phyloP scores from a whole-genome alignment of 2,888 invertebrate species.

The Ptychoptera contaminata region DNA sequence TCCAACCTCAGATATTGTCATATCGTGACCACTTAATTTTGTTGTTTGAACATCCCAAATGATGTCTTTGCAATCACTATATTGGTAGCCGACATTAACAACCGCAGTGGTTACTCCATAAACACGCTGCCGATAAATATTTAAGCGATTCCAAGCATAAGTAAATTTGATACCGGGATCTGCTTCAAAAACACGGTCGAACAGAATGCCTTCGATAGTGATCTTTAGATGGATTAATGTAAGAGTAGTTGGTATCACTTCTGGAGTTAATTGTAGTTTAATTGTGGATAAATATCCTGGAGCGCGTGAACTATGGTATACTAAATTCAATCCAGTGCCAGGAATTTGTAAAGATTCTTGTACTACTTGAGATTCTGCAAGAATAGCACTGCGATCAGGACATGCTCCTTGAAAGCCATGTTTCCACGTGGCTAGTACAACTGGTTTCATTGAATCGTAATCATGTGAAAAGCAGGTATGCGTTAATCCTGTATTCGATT shows the following conservation, averaged over 20 bases:
- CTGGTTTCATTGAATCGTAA: slow-evolving; percentile 85
- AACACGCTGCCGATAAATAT: slow-evolving; percentile 90
- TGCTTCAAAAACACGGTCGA: slow-evolving; percentile 87
- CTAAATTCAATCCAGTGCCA: slow-evolving; percentile 85
- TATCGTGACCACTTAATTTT: slow-evolving; percentile 87
- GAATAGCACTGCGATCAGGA: slow-evolving; percentile 76
- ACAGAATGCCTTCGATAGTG: slow-evolving; percentile 86
- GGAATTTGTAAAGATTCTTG: slow-evolving; percentile 91
- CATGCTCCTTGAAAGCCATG: slow-evolving; percentile 92
- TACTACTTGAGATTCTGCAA: slow-evolving; percentile 84
- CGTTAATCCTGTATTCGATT: slow-evolving; percentile 43
- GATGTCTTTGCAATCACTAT: slow-evolving; percentile 77
- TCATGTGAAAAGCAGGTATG: slow-evolving; percentile 78
- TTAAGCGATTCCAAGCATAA: slow-evolving; percentile 92
- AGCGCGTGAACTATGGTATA: slow-evolving; percentile 90
- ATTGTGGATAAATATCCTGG: slow-evolving; percentile 88
- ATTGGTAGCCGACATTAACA: slow-evolving; percentile 93
- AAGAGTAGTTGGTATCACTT: slow-evolving; percentile 60
- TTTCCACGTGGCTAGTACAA: slow-evolving; percentile 86
- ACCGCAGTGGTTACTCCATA: slow-evolving; percentile 91
- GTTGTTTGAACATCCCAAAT: slow-evolving; percentile 96
- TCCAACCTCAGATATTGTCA: slow-evolving; percentile 92
- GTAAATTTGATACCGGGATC: slow-evolving; percentile 94
- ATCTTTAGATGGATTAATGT: slow-evolving; percentile 84
- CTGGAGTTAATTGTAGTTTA: slow-evolving; percentile 78